These are phyloP conservation scores for cattle (Bos taurus) DNA, from an alignment of 2,113 vertebrate genomes.

Conservation along the genomic window DNA sequence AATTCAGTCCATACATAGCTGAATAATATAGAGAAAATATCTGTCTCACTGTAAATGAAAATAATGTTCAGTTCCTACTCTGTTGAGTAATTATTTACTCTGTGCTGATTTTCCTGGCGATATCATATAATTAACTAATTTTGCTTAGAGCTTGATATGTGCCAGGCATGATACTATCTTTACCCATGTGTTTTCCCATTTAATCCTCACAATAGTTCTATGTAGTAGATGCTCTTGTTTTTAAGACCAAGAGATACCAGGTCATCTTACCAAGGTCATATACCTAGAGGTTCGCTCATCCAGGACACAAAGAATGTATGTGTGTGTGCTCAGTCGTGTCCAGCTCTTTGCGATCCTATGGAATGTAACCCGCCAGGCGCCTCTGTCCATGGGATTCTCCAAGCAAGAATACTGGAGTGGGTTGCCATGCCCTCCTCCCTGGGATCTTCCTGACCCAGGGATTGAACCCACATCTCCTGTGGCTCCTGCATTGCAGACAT, in stretches of 20 bases:
- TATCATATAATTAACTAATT: neutral
- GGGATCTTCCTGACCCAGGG: neutral
- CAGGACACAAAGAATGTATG: neutral
- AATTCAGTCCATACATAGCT: neutral
- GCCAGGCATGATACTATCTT: neutral
- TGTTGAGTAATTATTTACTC: neutral
- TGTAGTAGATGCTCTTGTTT: neutral
- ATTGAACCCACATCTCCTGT: neutral
- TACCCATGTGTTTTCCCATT: neutral
- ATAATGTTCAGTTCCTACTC: neutral
- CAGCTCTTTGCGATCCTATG: neutral
- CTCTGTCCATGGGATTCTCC: neutral
- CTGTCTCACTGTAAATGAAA: neutral
- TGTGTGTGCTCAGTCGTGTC: neutral
- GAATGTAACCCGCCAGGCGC: neutral
- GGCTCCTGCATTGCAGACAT: neutral
- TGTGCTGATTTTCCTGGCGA: neutral
- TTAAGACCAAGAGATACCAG: neutral
- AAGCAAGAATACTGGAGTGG: neutral
- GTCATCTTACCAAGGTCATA: neutral
- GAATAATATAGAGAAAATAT: neutral
- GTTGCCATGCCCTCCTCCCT: neutral
- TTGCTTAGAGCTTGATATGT: neutral
- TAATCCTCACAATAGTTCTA: neutral
- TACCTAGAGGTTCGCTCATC: neutral